Base-by-base conservation (phyloP, 2,113 vertebrate species). In the Apodemus speciosus region DNA sequence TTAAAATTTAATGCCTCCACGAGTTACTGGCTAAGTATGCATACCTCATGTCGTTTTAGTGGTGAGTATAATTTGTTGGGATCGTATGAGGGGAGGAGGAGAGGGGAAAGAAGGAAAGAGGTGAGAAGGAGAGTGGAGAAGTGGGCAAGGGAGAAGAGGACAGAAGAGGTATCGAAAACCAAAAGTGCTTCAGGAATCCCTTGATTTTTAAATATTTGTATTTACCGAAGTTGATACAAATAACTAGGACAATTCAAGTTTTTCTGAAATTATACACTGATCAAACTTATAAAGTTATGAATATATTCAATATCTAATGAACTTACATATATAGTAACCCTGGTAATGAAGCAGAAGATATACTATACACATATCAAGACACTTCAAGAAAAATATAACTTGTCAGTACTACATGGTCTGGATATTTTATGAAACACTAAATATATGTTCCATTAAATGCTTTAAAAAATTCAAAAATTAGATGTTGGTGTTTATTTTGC, bases 381-480 rank as follows among this genome's bases (percentile, higher is more conserved):
- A 40, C 6, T n/a, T 80, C 13, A 58, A 58, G 35, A 15, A 27
- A 79, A 58, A 27, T 58, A 58, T 14, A 58, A 0, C 18, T 56
- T 38, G 11, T 3, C 5, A 38, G 2, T 56, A 11, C 1, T 38
- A 25, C 3, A 23, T 56, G 10, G 0, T 25, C 51, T 21, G 0
- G 9, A 13, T 79, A 38, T n/a, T 56, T n/a, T 13, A 79, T n/a
- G 56, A 81, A 56, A 80, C 35, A 11, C 38, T 14, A 38, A 58
- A 58, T n/a, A 7, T 27, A 58, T 9, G 3, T 58, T 40, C 21
- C 13, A 40, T 2, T 80, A 38, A 21, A 15, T 80, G 23, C 13
- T 38, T 38, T 9, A 80, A 13, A 58, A 58, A 1, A 38, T 58
- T 6, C 25, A 80, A 7, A 21, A 56, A 58, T n/a, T n/a, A 81